Percentiles rank a stretch among this genome's conserved stretches.
These are phyloP conservation scores for Embidobia sp. DNA, from an alignment of 2,888 invertebrate species.

Conservation along the genomic window DNA sequence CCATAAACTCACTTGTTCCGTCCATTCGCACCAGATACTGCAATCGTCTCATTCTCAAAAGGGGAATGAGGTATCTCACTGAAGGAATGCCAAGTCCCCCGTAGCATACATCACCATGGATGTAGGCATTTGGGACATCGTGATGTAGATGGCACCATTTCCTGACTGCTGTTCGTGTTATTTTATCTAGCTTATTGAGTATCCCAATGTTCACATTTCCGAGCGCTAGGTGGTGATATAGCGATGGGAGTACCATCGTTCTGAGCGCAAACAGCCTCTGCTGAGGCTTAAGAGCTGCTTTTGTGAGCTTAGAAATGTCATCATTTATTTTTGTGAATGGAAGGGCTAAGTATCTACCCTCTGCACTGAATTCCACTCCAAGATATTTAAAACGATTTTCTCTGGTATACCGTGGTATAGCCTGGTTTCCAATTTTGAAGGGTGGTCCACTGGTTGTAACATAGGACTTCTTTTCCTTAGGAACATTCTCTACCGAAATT, in stretches of 20 bases:
- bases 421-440: not conserved
- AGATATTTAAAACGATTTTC: constrained; percentile 27
- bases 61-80: too few species aligned
- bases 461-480: constrained; percentile 21
- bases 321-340: not conserved
- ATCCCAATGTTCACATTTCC: constrained; percentile 67
- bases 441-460: not conserved
- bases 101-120: too few species aligned
- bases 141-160: constrained; percentile 73
- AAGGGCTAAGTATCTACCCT: not conserved
- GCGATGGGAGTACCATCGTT: constrained; percentile 33
- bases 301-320: not conserved
- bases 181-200: constrained; percentile 73
- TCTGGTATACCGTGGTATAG: not conserved
- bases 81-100: too few species aligned
- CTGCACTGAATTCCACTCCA: constrained; percentile 15
- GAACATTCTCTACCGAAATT: constrained; percentile 63
- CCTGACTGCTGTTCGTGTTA: constrained; percentile 70
- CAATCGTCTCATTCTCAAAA: too few species aligned
- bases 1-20: too few species aligned
- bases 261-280: constrained; percentile 62
- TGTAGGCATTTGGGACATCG: constrained; percentile 73
- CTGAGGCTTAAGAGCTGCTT: constrained; percentile 61
- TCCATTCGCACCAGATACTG: too few species aligned
- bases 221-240: constrained; percentile 70